Base-by-base conservation (phyloP, 1,140 invertebrate species). In the Polypedilum pembai region DNA sequence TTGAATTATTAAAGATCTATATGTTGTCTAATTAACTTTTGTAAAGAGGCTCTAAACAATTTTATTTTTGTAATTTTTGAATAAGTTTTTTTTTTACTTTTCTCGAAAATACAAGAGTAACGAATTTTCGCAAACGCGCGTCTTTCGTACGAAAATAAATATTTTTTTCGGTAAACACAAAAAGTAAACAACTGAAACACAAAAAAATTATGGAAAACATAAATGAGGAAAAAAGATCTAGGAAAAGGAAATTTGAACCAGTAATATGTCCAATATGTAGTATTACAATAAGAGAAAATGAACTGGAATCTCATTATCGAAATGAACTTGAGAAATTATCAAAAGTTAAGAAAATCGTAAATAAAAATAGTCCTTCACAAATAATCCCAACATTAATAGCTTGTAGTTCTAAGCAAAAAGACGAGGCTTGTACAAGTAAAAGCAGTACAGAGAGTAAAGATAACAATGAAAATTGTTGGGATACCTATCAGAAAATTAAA, bases 251-350 rank as follows among this genome's bases (percentile, higher is more conserved):
- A 21, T 21, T 69, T 10, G 88, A 91, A 77, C 87, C 88, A 7
- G 86, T 86, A 21, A 89, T 88, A 79, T 94, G 92, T 82, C 92
- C 92, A 15, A 89, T 91, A 7, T 94, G 92, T 84, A 89, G 92
- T 73, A 85, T 90, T 10, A 91, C 91, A 21, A 84, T 94, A 40
- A 85, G 91, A 75, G 83, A 87, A 4, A 87, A 88, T 21, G 92
- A 94, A 80, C 80, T 93, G 33, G 90, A 93, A 77, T 83, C 88
- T 65, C 92, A 94, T 80, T 89, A 92, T 75, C 83, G 87, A 10
- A 84, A 89, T 73, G 92, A 94, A 81, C 81, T 94, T 76, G 91
- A 93, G 75, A 88, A 90, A 77, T 82, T 94, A 40, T 87, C 87
- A 77, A 89, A 89, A 80, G 74, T 74, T 73, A 74, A 77, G 75